Percentiles rank a stretch among this genome's conserved stretches.
Evolutionary conservation across 1,140 invertebrate species (phyloP).

Genomic region (Apis laboriosa): DNA sequence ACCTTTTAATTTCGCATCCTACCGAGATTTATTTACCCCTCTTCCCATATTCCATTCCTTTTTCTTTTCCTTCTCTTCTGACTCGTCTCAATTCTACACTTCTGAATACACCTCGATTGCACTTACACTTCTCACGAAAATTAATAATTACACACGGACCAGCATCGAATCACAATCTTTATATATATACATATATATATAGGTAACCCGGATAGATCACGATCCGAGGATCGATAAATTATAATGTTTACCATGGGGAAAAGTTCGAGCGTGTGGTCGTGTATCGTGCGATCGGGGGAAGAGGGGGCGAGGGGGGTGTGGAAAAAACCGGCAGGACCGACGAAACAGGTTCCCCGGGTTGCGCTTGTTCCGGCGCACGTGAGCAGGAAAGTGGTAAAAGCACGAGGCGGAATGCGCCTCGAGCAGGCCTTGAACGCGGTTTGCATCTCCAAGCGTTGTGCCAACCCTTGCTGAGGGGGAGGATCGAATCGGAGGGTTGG

Average conservation of each 20-base stretch:
- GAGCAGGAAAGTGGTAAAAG: constrained; percentile 61
- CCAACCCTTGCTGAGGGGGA: not conserved
- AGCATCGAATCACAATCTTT: too few relatives aligned
- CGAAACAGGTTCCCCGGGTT: constrained; percentile 45
- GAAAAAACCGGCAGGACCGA: constrained; percentile 44
- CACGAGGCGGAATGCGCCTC: constrained; percentile 44
- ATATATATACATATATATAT: too few relatives aligned
- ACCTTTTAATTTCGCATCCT: not conserved
- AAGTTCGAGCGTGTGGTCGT: not conserved
- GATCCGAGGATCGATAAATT: too few relatives aligned
- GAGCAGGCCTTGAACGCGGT: constrained; percentile 46
- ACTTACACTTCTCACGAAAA: too few relatives aligned
- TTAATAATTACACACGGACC: too few relatives aligned
- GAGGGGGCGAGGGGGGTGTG: not conserved
- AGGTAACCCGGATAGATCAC: too few relatives aligned
- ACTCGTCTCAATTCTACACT: not conserved
- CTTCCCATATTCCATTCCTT: too few relatives aligned
- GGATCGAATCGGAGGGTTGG: not conserved
- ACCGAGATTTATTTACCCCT: too few relatives aligned
- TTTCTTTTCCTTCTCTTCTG: not conserved
- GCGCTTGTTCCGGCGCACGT: constrained; percentile 37
- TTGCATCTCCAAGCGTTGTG: not conserved
- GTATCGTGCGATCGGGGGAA: not conserved
- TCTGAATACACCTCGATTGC: too few relatives aligned
- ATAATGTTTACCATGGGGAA: too few relatives aligned